Base-by-base conservation (phyloP, 1,140 invertebrate genomes). In the Polyergus mexicanus region DNA sequence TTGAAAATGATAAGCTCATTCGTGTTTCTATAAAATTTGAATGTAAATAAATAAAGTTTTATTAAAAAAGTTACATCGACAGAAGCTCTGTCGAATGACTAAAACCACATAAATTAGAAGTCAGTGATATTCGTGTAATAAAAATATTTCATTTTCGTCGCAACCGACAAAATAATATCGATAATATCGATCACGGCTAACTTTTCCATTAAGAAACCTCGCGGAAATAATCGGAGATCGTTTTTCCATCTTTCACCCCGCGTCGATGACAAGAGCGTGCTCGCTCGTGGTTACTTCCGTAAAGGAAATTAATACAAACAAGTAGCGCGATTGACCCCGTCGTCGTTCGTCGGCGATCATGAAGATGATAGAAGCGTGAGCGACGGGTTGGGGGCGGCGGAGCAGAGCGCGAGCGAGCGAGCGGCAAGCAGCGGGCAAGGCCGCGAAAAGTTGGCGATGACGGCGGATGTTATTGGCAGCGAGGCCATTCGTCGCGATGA, bases 381-480 rank as follows among this genome's bases (percentile, higher is more conserved):
- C 51, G 78, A 38, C 38, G 35, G 28, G 19, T 28, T 38, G 44
- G 25, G 41, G 84, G 75, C 32, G 32, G 19, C 35, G 35, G 16
- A 41, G 60, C 8, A 16, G 84, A 62, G 51, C 13, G 72, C 51
- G 62, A 81, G 7, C 41, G 62, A 81, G 7, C 41, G 41, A 8
- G 41, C 41, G 69, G 87, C 60, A 83, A 90, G 74, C 81, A 85
- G 86, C 89, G 68, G 75, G 84, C 84, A 89, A 88, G 90, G 84
- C 87, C 90, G 90, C 92, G 93, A 86, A 94, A 94, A 94, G 93
- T 94, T 94, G 94, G 89, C 89, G 89, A 91, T 91, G 89, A 91
- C 89, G 89, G 86, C 89, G 89, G 89, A 91, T 94, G 94, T 95
- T 95, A 95, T 95, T 95, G 94, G 94, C 94, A 91, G 89, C 89